These are phyloP conservation scores for Thamnophis sirtalis DNA, from an alignment of 2,113 vertebrate species.

Conservation along the genomic window DNA sequence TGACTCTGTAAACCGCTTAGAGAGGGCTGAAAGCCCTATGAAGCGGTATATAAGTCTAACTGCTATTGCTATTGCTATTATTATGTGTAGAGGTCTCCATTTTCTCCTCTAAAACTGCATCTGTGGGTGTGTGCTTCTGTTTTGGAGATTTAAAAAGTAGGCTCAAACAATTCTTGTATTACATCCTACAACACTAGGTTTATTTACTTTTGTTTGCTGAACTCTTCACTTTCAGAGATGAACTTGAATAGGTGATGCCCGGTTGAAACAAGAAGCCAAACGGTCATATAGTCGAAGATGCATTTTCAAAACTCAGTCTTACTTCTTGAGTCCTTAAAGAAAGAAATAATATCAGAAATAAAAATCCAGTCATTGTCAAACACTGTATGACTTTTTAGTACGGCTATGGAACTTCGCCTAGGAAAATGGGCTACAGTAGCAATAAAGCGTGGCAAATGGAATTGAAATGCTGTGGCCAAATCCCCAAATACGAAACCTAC, in stretches of 20 bases:
- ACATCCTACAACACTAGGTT: not conserved
- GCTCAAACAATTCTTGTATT: not conserved
- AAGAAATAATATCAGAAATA: not conserved
- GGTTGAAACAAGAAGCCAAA: not conserved
- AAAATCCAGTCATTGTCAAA: not conserved
- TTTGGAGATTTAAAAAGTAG: not conserved
- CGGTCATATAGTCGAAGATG: not conserved
- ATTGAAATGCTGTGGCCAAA: too few relatives aligned
- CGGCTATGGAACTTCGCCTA: not conserved
- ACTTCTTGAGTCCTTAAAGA: not conserved
- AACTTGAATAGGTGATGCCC: not conserved
- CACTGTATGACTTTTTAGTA: not conserved
- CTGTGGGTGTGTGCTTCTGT: not conserved
- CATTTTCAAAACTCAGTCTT: not conserved
- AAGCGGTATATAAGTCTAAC: too few relatives aligned
- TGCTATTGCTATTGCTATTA: too few relatives aligned
- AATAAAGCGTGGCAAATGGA: too few relatives aligned
- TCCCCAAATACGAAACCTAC: too few relatives aligned
- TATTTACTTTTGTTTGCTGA: not conserved
- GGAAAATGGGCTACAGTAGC: not conserved
- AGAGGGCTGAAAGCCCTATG: too few relatives aligned
- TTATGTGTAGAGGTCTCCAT: not conserved
- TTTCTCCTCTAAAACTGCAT: not conserved
- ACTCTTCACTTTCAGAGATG: not conserved
- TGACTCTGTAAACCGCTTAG: too few relatives aligned